Evolutionary conservation across 2,888 invertebrate genomes (phyloP).

Genomic region (Synanthedon andrenaeformis): DNA sequence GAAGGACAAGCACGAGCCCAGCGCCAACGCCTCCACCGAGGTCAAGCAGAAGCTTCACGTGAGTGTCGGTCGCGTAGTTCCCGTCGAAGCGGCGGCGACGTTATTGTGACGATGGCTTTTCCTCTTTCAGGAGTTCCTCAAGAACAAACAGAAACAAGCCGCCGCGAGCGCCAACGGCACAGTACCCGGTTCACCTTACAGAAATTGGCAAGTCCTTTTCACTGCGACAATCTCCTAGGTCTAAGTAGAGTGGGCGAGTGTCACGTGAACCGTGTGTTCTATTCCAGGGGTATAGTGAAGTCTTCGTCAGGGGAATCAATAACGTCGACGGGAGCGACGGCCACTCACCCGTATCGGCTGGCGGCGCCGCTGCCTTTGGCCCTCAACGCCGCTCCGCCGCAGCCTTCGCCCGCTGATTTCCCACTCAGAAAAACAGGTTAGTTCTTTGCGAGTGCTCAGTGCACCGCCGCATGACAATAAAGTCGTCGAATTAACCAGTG

Average conservation of each 20-base stretch:
- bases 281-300: conserved; percentile 73
- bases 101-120: too few species aligned
- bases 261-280: neutral
- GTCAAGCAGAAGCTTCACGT: conserved; percentile 96
- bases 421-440: conserved; percentile 95
- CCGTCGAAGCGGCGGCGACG: too few species aligned
- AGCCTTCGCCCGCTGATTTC: conserved; percentile 75
- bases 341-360: conserved; percentile 77
- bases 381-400: conserved; percentile 42
- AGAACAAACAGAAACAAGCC: conserved; percentile 85
- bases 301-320: conserved; percentile 75
- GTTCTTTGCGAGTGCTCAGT: conserved; percentile 12
- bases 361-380: conserved; percentile 69
- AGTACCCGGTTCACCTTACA: conserved; percentile 76
- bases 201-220: conserved; percentile 77
- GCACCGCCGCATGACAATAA: too few species aligned
- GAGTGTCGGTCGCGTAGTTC: conserved; percentile 7
- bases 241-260: neutral
- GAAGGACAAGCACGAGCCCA: conserved; percentile 95
- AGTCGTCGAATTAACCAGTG: too few species aligned
- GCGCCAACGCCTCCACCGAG: conserved; percentile 95
- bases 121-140: conserved; percentile 76
- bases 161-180: conserved; percentile 80
- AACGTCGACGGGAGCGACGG: conserved; percentile 65
- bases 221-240: neutral